Conservation (phyloP, 2,797 vertebrate genomes). For the Lateolabrax maculatus region DNA sequence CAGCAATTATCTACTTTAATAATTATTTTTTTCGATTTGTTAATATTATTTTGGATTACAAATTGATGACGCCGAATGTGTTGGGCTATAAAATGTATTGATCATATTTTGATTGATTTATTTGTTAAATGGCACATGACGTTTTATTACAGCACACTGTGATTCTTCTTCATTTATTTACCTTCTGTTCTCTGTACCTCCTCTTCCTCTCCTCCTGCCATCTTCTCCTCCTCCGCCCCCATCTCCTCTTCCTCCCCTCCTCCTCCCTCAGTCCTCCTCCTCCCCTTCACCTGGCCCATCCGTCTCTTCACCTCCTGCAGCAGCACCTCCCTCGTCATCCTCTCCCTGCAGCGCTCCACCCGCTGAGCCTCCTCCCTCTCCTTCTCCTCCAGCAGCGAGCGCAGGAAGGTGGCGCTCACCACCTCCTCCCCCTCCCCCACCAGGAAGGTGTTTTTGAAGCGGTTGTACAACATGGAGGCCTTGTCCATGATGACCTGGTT, state of each 20-base stretch:
- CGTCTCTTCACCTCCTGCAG: slow-evolving; percentile 73
- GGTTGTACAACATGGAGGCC: slow-evolving; percentile 97
- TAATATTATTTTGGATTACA: too few species aligned
- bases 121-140: too few species aligned
- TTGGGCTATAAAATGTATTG: too few species aligned
- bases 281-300: slow-evolving; percentile 60
- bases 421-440: slow-evolving; percentile 93
- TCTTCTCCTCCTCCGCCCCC: neutral
- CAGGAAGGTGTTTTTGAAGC: slow-evolving; percentile 96
- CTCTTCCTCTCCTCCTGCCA: neutral
- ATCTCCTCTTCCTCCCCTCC: neutral
- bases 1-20: too few species aligned
- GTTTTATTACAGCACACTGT: too few species aligned
- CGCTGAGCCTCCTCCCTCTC: slow-evolving; percentile 78
- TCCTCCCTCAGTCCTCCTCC: neutral
- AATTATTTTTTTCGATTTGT: too few species aligned
- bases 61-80: too few species aligned
- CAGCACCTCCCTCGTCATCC: slow-evolving; percentile 63
- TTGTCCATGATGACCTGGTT: slow-evolving; percentile 96
- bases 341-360: slow-evolving; percentile 49
- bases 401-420: slow-evolving; percentile 91
- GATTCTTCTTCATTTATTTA: neutral
- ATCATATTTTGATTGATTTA: too few species aligned
- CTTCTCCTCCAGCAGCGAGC: slow-evolving; percentile 87
- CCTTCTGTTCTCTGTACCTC: neutral